Evolutionary conservation across 2,888 invertebrate genomes (phyloP).

Genomic region (Drosophila longiperda): DNA sequence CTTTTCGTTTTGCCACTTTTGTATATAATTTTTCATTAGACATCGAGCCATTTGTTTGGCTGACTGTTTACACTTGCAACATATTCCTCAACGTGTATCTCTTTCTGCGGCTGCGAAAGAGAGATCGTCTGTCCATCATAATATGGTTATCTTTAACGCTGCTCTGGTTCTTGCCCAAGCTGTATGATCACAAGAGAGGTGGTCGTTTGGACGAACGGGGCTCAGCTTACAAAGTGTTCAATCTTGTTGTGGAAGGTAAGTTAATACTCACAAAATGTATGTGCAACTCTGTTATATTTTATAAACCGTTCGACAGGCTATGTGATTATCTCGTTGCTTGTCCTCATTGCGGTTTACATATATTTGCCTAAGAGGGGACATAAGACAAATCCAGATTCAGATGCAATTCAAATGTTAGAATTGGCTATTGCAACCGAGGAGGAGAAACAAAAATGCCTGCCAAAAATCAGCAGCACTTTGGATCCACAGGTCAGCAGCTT

Average conservation of each 20-base stretch:
- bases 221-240: slow-evolving; percentile 39
- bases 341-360: slow-evolving; percentile 32
- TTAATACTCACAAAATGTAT: neutral
- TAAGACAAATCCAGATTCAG: slow-evolving; percentile 3
- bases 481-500: slow-evolving; percentile 39
- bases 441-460: slow-evolving; percentile 9
- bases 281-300: slow-evolving; percentile 1
- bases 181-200: slow-evolving; percentile 39
- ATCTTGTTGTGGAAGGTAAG: slow-evolving; percentile 46
- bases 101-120: slow-evolving; percentile 56
- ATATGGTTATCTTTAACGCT: slow-evolving; percentile 50
- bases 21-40: slow-evolving; percentile 26
- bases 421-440: slow-evolving; percentile 12
- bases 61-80: slow-evolving; percentile 43
- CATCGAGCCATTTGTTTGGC: slow-evolving; percentile 47
- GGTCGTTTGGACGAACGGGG: slow-evolving; percentile 41
- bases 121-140: slow-evolving; percentile 46
- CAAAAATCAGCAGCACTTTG: neutral
- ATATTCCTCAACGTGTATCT: slow-evolving; percentile 50
- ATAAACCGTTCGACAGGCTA: slow-evolving; percentile 23
- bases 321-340: slow-evolving; percentile 40
- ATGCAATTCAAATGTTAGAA: slow-evolving; percentile 41
- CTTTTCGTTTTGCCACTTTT: neutral
- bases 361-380: slow-evolving; percentile 22
- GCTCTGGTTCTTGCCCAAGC: slow-evolving; percentile 48